Evolutionary conservation across 2,888 invertebrate genomes (phyloP), one percentile per base, ranked within the genome.

Genomic region (Ochropacha duplaris): DNA sequence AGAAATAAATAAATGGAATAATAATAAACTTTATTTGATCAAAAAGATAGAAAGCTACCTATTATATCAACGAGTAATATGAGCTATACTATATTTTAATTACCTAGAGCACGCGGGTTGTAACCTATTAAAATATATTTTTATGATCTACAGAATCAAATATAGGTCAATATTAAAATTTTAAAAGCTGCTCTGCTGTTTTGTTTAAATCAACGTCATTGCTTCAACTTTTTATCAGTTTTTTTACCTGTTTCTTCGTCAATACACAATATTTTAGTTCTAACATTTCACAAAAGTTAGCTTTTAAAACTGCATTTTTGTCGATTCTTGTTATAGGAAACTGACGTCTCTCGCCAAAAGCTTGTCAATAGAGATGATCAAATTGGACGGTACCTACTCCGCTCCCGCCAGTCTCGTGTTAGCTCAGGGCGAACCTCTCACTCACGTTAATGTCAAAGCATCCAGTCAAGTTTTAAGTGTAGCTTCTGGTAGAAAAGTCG

Each of bases 301-400:
- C 49, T 19, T 16, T 49, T 34, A 14, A 65, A 61, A 62, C 50
- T 54, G 11, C 72, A 68, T 76, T 79, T 44, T 44, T 78, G 79
- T 75, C 69, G 73, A 68, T 66, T 66, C 65, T 71, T 69, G 68
- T 72, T 71, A 74, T 73, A 72, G 72, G 68, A 68, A 79, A 80
- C 69, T 79, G 79, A 79, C 78, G 74, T 69, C 66, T 74, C 68
- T 78, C 74, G 88, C 87, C 86, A 88, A 89, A 88, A 86, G 80
- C 78, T 74, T 88, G 86, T 88, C 88, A 86, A 87, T 85, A 72
- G 78, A 73, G 76, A 79, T 84, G 84, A 88, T 88, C 89, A 90
- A 90, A 88, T 88, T 90, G 88, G 84, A 90, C 87, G 80, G 78
- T 71, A 71, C n/a, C n/a, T n/a, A n/a, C 70, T 71, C 57, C 36